Evolutionary conservation across 2,113 vertebrate species (phyloP).

Genomic region (Eidolon helvum): DNA sequence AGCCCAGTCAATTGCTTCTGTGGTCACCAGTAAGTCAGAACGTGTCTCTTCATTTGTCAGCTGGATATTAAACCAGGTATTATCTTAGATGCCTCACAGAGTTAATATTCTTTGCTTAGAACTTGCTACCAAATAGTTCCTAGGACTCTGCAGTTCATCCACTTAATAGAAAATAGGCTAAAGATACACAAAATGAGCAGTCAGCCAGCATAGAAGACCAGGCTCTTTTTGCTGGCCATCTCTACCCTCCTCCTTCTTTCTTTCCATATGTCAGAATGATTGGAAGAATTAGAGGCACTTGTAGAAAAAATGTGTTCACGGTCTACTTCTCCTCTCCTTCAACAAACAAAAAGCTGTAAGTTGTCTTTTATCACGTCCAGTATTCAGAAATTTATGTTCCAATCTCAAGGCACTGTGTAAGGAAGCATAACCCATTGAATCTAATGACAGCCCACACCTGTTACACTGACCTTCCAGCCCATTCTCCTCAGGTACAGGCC

Average conservation of each 20-base stretch:
- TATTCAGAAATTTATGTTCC: constrained; percentile 10
- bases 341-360: neutral
- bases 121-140: neutral
- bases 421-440: neutral
- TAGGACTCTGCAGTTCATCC: neutral
- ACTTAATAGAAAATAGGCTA: neutral
- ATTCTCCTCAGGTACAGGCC: neutral
- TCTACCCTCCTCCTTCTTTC: neutral
- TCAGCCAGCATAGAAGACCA: neutral
- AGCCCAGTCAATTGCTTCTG: neutral
- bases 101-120: neutral
- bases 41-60: neutral
- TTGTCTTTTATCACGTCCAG: neutral
- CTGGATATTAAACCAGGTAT: neutral
- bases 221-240: neutral
- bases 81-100: neutral
- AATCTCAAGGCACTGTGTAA: neutral
- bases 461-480: neutral
- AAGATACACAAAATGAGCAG: neutral
- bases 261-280: neutral
- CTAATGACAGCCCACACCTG: neutral
- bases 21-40: neutral
- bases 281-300: neutral
- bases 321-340: constrained; percentile 36
- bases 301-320: neutral